Base-by-base conservation (phyloP, 2,888 invertebrate species). In the Ichneumon xanthorius region DNA sequence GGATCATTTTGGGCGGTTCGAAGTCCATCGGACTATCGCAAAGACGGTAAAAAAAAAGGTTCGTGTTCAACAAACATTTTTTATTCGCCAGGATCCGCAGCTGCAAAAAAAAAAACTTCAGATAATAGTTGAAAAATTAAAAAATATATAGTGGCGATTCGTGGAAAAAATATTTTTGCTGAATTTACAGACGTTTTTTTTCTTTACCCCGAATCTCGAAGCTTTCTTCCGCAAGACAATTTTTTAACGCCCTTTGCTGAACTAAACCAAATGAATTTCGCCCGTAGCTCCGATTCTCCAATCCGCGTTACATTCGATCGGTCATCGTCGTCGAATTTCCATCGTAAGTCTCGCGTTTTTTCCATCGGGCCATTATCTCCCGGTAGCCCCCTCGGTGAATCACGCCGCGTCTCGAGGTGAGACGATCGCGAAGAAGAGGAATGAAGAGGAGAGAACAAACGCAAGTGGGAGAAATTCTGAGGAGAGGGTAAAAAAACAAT, bases 361-460 rank as follows among this genome's bases (percentile, higher is more conserved):
- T 58, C 55, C 22, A 58, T 58, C 22, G 55, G 11, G 9, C 4
- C 11, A 26, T 4, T 11, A 58, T 58, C 11, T 14, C 26, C 26
- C 4, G 26, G 11, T 58, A 14, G 11, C 26, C 22, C 26, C 26
- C 58, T 58, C 58, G 22, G 1, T 58, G 58, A 58, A 58, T 58
- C 58, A 58, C 58, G 58, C 26, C 22, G 58, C 14, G 58, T 58
- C 58, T 58, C 58, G 58, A 58, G 26, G 58, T 58, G 55, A 58
- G 55, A 26, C 22, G 11, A 58, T 58, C 58, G 26, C 9, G 11
- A 58, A 58, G 9, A 26, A 26, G 58, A 26, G 22, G 11, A 58
- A 58, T 58, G 14, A 26, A 58, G 58, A 58, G 58, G 26, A 58
- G 22, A 58, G 22, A 26, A 58, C 4, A 26, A 22, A 26, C 4